Conservation (phyloP, 2,888 invertebrate genomes). For the Caradrina kadenii region DNA sequence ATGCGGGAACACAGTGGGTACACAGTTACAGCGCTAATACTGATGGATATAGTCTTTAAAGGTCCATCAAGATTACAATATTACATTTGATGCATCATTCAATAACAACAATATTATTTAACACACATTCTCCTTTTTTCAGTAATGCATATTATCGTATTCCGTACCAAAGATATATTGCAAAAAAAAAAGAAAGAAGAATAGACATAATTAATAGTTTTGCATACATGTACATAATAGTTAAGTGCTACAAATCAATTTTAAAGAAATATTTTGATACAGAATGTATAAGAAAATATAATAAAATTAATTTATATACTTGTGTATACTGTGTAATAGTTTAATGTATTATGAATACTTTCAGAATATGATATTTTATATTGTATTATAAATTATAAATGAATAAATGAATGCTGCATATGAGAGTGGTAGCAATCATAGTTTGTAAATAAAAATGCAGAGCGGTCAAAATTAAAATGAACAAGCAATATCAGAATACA, state of each 20-base stretch:
- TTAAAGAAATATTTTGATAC: constrained; percentile 30
- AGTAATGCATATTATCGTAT: constrained; percentile 53
- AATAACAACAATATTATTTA: constrained; percentile 37
- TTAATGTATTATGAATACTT: constrained; percentile 53
- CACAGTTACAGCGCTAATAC: constrained; percentile 44
- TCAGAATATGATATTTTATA: constrained; percentile 15
- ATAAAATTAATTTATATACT: constrained; percentile 27
- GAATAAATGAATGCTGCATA: constrained; percentile 64
- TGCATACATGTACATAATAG: constrained; percentile 35
- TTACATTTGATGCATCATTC: constrained; percentile 49
- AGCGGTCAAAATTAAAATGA: constrained; percentile 80
- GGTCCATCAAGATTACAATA: constrained; percentile 50
- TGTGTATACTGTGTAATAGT: constrained; percentile 8
- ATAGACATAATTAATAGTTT: constrained; percentile 20
- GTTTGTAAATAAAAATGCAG: constrained; percentile 87
- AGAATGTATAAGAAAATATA: constrained; percentile 31
- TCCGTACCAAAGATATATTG: constrained; percentile 51
- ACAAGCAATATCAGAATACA: constrained; percentile 71
- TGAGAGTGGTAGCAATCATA: constrained; percentile 71
- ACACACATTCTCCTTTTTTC: constrained; percentile 51
- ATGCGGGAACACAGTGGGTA: constrained; percentile 52
- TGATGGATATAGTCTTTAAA: constrained; percentile 47
- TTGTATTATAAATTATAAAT: constrained; percentile 32
- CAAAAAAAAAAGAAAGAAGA: constrained; percentile 50
- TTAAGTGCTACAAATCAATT: constrained; percentile 38